These are phyloP conservation scores for Chloroclysta siterata DNA, from an alignment of 2,888 invertebrate species.

Conservation along the genomic window DNA sequence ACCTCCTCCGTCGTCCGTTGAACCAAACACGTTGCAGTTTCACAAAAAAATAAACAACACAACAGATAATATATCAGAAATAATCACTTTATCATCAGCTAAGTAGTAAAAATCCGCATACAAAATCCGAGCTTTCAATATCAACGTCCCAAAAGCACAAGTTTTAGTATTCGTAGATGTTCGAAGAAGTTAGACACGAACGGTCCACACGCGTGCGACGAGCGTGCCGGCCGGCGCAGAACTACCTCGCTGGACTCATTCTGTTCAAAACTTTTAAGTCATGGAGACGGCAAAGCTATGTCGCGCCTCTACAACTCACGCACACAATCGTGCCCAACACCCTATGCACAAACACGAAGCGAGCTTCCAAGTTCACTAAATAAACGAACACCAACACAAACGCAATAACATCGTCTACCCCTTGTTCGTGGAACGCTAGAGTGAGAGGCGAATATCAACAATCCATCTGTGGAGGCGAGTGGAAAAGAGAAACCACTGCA, in stretches of 20 bases:
- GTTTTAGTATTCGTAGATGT: conserved; percentile 71
- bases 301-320: conserved; percentile 83
- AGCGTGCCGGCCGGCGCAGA: conserved; percentile 80
- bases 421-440: conserved; percentile 78
- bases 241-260: conserved; percentile 78
- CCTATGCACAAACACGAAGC: conserved; percentile 83
- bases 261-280: conserved; percentile 84
- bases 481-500: conserved; percentile 71
- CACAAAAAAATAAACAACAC: conserved; percentile 79
- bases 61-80: conserved; percentile 37
- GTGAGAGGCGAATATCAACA: conserved; percentile 81
- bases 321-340: conserved; percentile 75
- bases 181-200: conserved; percentile 73
- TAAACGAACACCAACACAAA: conserved; percentile 84
- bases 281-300: conserved; percentile 85
- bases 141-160: conserved; percentile 60
- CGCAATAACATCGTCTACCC: conserved; percentile 81
- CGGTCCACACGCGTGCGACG: conserved; percentile 64
- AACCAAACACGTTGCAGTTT: conserved; percentile 84
- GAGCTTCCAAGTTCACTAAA: conserved; percentile 85
- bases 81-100: conserved; percentile 63
- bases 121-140: conserved; percentile 49
- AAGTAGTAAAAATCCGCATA: conserved; percentile 50
- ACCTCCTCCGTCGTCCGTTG: conserved; percentile 83
- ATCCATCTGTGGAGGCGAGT: conserved; percentile 64